Conservation (phyloP, 2,888 invertebrate species). For the Netelia inedita region DNA sequence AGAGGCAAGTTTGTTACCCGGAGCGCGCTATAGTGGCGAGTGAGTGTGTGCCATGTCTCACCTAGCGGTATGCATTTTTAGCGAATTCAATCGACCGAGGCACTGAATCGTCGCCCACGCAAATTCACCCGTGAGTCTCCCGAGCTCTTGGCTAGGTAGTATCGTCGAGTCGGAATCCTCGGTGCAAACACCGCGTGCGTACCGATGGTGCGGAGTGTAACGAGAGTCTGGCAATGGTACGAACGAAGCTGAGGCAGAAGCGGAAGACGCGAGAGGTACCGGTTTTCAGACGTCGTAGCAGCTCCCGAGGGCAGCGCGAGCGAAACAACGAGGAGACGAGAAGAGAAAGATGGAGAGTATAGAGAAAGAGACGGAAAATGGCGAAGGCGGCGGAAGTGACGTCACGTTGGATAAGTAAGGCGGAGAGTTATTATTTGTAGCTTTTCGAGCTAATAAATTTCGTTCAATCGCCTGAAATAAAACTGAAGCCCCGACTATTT, state of each 20-base stretch:
- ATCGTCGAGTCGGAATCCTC: conserved; percentile 41
- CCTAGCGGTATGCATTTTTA: conserved; percentile 68
- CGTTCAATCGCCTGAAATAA: background rate
- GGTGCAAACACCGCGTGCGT: conserved; percentile 60
- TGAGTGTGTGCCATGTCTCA: conserved; percentile 33
- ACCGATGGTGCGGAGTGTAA: background rate
- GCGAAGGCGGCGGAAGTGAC: conserved; percentile 78
- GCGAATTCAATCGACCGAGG: conserved; percentile 72
- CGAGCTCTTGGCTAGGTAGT: conserved; percentile 32
- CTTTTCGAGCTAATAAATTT: conserved; percentile 57
- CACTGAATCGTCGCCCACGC: conserved; percentile 72
- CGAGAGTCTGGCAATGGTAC: conserved; percentile 1
- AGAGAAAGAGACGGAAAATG: conserved; percentile 36
- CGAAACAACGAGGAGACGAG: conserved; percentile 17
- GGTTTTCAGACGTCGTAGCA: conserved; percentile 58
- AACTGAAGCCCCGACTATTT: no score
- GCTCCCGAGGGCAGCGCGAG: conserved; percentile 39
- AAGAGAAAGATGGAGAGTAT: conserved; percentile 18
- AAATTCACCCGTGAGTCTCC: conserved; percentile 41
- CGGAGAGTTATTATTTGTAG: conserved; percentile 34
- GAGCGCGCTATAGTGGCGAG: conserved; percentile 37
- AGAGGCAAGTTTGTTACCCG: conserved; percentile 10
- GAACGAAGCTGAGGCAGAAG: conserved; percentile 10
- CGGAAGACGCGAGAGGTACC: conserved; percentile 51
- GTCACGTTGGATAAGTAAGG: conserved; percentile 70